A percentile compares a stretch with the other conserved stretches of the same genome.
Evolutionary conservation across 2,888 invertebrate species (phyloP).

Genomic region (Polietes domitor): DNA sequence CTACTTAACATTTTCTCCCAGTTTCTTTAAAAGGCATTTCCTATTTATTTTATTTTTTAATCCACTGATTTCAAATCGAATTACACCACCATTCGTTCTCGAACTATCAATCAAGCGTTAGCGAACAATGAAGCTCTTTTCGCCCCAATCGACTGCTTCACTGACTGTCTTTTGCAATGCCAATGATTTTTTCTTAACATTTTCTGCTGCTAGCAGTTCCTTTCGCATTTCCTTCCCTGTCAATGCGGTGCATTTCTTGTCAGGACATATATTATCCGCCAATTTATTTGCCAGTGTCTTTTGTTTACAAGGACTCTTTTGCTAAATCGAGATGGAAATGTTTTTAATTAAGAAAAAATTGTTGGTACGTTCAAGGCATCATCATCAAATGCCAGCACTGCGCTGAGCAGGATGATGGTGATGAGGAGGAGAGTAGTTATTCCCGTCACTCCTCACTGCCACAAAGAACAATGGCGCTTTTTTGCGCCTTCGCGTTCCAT

Average conservation of each 20-base stretch:
- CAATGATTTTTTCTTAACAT: background rate
- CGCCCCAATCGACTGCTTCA: background rate
- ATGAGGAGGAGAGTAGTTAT: background rate
- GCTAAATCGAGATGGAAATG: constrained; percentile 10
- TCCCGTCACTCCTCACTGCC: background rate
- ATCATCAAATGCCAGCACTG: too few relatives aligned
- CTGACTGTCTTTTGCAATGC: background rate
- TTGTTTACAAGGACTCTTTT: background rate
- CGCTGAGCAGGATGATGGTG: too few relatives aligned
- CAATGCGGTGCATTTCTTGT: background rate
- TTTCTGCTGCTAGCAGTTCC: background rate
- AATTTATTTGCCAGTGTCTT: background rate
- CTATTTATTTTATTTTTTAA: background rate
- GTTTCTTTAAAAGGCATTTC: background rate
- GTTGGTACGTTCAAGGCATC: constrained; percentile 20
- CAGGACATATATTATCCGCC: background rate
- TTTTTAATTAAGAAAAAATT: constrained; percentile 27
- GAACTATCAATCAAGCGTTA: constrained; percentile 21
- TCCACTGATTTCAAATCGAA: background rate
- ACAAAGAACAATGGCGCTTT: background rate
- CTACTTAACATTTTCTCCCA: background rate
- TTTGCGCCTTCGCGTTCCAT: background rate
- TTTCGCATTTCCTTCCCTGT: background rate
- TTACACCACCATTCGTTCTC: background rate
- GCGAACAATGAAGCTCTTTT: background rate